A percentile compares a stretch with the other conserved stretches of the same genome.
These are phyloP conservation scores for Drosophila repleta DNA, from an alignment of 1,140 invertebrate species.

Conservation along the genomic window DNA sequence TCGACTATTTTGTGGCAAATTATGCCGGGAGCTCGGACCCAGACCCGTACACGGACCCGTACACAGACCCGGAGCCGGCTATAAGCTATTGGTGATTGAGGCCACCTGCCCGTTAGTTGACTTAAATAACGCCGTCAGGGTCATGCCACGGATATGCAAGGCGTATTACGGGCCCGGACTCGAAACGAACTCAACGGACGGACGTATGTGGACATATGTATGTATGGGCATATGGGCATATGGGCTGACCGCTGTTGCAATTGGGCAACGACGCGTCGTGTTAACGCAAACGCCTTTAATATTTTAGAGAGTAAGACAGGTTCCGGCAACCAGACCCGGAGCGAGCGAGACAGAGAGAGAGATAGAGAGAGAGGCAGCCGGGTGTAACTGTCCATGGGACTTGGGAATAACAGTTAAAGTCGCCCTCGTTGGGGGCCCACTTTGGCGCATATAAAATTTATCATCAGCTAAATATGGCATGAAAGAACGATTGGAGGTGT, in stretches of 20 bases:
- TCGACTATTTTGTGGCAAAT: constrained; percentile 60
- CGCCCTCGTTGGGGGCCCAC: background rate
- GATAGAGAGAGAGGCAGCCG: background rate
- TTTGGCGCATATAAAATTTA: constrained; percentile 66
- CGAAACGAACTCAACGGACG: background rate
- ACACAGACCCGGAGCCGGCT: constrained; percentile 4
- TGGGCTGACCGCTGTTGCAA: constrained; percentile 20
- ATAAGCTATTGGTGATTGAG: constrained; percentile 76
- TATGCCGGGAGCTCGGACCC: constrained; percentile 39
- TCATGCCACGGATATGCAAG: constrained; percentile 29
- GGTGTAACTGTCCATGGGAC: constrained; percentile 5
- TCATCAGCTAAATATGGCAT: constrained; percentile 74
- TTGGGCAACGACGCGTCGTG: constrained; percentile 34
- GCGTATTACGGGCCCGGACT: background rate
- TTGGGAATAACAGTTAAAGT: constrained; percentile 5
- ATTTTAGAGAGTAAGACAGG: constrained; percentile 46
- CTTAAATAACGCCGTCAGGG: constrained; percentile 47
- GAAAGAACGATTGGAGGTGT: constrained; percentile 24
- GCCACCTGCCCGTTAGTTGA: constrained; percentile 64
- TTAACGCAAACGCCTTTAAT: constrained; percentile 67
- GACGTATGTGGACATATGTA: background rate
- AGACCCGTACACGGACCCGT: background rate
- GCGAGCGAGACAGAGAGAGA: background rate
- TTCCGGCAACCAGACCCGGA: background rate
- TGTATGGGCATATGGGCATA: constrained; percentile 10